Base-by-base conservation (phyloP, 2,888 invertebrate genomes). In the Stramonita haemastoma region DNA sequence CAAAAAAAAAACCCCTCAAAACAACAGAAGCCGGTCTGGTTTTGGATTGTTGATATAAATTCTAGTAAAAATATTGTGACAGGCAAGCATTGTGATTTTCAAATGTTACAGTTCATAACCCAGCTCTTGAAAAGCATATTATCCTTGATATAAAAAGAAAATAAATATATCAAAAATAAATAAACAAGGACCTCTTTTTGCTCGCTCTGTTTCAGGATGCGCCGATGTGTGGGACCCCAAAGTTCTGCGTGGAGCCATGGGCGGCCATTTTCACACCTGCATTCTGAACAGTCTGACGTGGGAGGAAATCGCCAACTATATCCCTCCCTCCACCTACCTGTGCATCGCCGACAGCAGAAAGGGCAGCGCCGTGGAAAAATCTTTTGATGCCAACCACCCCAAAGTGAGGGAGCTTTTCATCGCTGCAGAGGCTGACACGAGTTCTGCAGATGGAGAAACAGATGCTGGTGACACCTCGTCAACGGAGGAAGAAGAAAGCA, bases 181-280 rank as follows among this genome's bases (percentile, higher is more conserved):
- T n/a, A n/a, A n/a, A n/a, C n/a, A 2, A 46, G 46, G 46, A 8
- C 46, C 8, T 46, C 46, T 5, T 46, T 46, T 46, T 46, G 46
- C 46, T 34, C 34, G 1, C 26, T 17, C 36, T 8, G 70, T 88
- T 90, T 22, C 91, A 95, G 98, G 98, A 87, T 98, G 98, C 96
- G 98, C 98, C 0, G 98, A 98, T 96, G 96, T 98, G 0, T 99
- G 99, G 99, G 98, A 98, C 91, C 96, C 97, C 0, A 99, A 99
- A 96, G 98, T 98, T 0, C 96, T 99, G 60, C 97, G 98, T 93
- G 97, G 98, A 92, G 98, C 97, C 11, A 97, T 97, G 91, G 99
- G 99, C 0, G 98, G 98, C 6, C 98, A 99, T 95, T 99, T 98
- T 95, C 97, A 97, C 89, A 94, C 98, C 17, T 97, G 97, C 26